phyloP scores from a whole-genome alignment of 2,888 invertebrate species.

The Drosophila recens region DNA sequence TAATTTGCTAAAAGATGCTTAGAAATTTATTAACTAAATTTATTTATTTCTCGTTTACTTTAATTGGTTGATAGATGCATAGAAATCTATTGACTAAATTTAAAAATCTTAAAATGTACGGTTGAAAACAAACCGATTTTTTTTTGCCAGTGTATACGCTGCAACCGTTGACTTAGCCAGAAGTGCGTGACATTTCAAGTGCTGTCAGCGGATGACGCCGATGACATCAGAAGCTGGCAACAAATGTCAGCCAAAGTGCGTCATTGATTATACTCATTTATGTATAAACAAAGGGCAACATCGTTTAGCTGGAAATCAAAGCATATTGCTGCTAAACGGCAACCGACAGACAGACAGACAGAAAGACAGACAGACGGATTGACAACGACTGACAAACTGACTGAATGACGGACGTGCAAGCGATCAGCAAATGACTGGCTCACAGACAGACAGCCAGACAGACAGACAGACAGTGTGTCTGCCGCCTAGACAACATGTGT shows the following conservation, averaged over 20 bases:
- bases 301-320: slow-evolving; percentile 56
- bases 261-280: slow-evolving; percentile 51
- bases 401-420: slow-evolving; percentile 41
- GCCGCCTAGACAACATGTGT: slow-evolving; percentile 70
- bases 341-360: slow-evolving; percentile 48
- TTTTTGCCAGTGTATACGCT: not conserved
- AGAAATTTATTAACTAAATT: too few relatives aligned
- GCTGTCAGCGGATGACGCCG: slow-evolving; percentile 47
- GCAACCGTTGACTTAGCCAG: slow-evolving; percentile 4
- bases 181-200: slow-evolving; percentile 61
- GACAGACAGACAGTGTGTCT: slow-evolving; percentile 56
- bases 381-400: slow-evolving; percentile 33
- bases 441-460: slow-evolving; percentile 20
- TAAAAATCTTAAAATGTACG: too few relatives aligned
- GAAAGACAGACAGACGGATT: slow-evolving; percentile 42
- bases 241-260: slow-evolving; percentile 78
- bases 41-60: too few relatives aligned
- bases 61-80: too few relatives aligned
- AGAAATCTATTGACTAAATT: too few relatives aligned
- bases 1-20: too few relatives aligned
- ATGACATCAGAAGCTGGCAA: slow-evolving; percentile 76
- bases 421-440: slow-evolving; percentile 40
- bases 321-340: slow-evolving; percentile 41
- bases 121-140: too few relatives aligned
- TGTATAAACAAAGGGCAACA: slow-evolving; percentile 66